Evolutionary conservation across 2,113 vertebrate species (phyloP).

Genomic region (Dicrurus megarhynchus): DNA sequence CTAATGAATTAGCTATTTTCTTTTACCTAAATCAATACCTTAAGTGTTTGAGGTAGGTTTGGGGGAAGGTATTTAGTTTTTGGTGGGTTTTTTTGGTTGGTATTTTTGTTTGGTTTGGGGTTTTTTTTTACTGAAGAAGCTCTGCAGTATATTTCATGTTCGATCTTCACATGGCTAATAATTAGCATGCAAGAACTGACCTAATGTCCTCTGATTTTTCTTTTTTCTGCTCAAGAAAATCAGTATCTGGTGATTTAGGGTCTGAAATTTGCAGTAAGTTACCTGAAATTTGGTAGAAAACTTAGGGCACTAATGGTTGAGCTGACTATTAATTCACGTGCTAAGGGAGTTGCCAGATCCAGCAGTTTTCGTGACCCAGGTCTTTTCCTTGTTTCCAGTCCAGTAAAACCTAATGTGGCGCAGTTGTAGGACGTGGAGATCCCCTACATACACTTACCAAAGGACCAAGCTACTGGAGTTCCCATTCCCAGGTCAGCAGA

Average conservation of each 20-base stretch:
- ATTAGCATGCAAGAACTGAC: neutral
- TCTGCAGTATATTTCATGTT: neutral
- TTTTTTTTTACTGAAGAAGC: neutral
- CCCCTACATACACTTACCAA: neutral
- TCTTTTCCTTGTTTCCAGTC: neutral
- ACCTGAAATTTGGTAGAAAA: neutral
- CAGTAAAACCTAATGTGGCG: rapidly evolving
- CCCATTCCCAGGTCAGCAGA: rapidly evolving
- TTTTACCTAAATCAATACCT: neutral
- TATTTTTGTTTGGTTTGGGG: neutral
- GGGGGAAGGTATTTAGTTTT: rapidly evolving
- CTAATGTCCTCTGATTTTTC: rapidly evolving
- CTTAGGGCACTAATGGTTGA: neutral
- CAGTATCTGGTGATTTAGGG: neutral
- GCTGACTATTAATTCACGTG: neutral
- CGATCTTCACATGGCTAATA: neutral
- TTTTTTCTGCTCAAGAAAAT: neutral
- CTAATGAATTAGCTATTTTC: neutral
- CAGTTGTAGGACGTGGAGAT: neutral
- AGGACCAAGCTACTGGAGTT: neutral
- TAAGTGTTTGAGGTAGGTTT: neutral
- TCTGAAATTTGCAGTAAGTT: neutral
- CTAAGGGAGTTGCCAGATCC: neutral
- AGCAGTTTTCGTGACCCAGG: rapidly evolving
- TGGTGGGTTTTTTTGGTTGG: neutral